These are phyloP conservation scores for Aricia agestis DNA, from an alignment of 1,140 invertebrate species.

Conservation along the genomic window DNA sequence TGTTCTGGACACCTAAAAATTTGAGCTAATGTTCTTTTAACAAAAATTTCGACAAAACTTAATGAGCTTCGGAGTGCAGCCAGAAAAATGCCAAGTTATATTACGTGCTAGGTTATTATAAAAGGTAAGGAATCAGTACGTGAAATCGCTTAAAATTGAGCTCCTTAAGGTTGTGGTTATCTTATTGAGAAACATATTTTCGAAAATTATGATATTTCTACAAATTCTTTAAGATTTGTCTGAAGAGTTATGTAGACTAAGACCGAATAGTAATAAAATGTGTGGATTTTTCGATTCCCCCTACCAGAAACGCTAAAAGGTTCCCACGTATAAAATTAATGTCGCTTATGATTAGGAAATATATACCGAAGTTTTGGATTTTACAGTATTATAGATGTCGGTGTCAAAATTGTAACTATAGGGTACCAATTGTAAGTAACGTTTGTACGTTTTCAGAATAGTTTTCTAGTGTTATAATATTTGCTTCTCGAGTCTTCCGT, in stretches of 20 bases:
- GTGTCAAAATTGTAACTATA: slow-evolving; percentile 72
- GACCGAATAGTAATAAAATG: neutral
- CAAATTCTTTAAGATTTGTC: slow-evolving; percentile 59
- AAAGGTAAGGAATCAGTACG: slow-evolving; percentile 45
- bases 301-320: neutral
- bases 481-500: slow-evolving; percentile 72
- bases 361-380: slow-evolving; percentile 58
- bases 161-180: slow-evolving; percentile 69
- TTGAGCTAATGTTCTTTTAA: slow-evolving; percentile 34
- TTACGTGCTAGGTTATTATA: neutral
- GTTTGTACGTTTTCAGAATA: slow-evolving; percentile 46
- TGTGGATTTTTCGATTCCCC: slow-evolving; percentile 12
- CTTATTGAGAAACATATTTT: slow-evolving; percentile 70
- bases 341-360: slow-evolving; percentile 46
- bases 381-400: slow-evolving; percentile 51
- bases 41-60: neutral
- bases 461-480: slow-evolving; percentile 46
- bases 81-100: slow-evolving; percentile 12
- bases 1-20: slow-evolving; percentile 43
- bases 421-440: slow-evolving; percentile 62
- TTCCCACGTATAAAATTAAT: slow-evolving; percentile 19
- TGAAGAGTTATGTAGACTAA: slow-evolving; percentile 25
- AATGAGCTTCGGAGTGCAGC: slow-evolving; percentile 1
- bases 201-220: slow-evolving; percentile 58
- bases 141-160: slow-evolving; percentile 58